Evolutionary conservation across 2,888 invertebrate species (phyloP).

Genomic region (Entomobrya proxima): DNA sequence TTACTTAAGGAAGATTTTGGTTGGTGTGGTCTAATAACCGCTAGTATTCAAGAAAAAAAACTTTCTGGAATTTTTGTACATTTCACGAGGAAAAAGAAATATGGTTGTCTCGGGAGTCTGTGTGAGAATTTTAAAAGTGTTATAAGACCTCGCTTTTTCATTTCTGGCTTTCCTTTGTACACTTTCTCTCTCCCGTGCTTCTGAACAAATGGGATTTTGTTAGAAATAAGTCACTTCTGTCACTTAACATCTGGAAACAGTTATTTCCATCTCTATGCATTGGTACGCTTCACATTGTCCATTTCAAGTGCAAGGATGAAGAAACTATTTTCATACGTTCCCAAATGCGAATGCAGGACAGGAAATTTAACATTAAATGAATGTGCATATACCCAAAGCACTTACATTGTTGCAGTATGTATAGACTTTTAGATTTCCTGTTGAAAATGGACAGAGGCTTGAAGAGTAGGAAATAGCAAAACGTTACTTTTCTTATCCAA

Average conservation of each 20-base stretch:
- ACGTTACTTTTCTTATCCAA: too few species aligned
- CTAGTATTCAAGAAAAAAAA: not conserved
- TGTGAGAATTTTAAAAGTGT: conserved; percentile 31
- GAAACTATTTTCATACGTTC: not conserved
- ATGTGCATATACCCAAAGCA: too few species aligned
- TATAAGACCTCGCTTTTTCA: conserved; percentile 3
- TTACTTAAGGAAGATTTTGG: not conserved
- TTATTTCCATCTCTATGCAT: conserved; percentile 32
- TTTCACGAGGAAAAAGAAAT: conserved; percentile 52
- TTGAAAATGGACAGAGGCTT: too few species aligned
- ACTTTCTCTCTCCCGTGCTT: too few species aligned
- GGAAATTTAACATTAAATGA: too few species aligned
- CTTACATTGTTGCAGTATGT: too few species aligned
- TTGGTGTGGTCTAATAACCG: not conserved
- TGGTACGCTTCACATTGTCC: not conserved
- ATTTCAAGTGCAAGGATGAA: not conserved
- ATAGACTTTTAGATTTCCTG: too few species aligned
- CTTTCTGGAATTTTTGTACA: conserved; percentile 31
- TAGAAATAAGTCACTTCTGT: conserved; percentile 64
- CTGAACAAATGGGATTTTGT: conserved; percentile 53
- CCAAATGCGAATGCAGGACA: too few species aligned
- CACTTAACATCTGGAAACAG: conserved; percentile 60
- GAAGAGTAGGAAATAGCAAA: too few species aligned
- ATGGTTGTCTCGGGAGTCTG: conserved; percentile 50
- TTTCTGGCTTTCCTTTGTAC: too few species aligned